Evolutionary conservation across 2,888 invertebrate genomes (phyloP).

Genomic region (Siphlonurus alternatus): DNA sequence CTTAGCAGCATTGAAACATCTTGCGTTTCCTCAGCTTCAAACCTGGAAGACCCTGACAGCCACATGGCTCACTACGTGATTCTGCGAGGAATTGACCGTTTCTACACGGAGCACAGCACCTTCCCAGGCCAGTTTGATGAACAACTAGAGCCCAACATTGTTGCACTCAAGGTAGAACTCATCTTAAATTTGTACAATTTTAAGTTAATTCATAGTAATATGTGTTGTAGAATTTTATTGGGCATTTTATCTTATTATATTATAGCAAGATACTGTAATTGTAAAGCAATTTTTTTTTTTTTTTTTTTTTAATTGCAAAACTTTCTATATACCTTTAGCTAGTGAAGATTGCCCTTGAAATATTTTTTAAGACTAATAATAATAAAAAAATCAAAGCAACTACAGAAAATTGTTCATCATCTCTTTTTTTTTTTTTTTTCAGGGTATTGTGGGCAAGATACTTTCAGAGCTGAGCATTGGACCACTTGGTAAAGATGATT

Average conservation of each 20-base stretch:
- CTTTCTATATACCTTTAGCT: not conserved
- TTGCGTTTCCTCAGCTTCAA: conserved; percentile 42
- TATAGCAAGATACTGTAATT: not conserved
- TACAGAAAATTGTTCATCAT: too few relatives aligned
- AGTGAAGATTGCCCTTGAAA: not conserved
- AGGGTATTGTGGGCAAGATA: conserved; percentile 44
- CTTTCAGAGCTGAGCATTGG: conserved; percentile 74
- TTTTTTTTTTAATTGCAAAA: too few relatives aligned
- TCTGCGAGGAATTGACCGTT: conserved; percentile 78
- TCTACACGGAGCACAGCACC: conserved; percentile 70
- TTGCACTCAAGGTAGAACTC: conserved; percentile 54
- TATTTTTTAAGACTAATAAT: too few relatives aligned
- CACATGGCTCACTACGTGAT: conserved; percentile 82
- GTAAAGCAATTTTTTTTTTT: too few relatives aligned
- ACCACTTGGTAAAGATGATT: conserved; percentile 69
- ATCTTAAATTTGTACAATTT: not conserved
- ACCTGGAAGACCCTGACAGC: conserved; percentile 67
- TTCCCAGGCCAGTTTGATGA: conserved; percentile 77
- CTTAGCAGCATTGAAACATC: too few relatives aligned
- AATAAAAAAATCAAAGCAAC: too few relatives aligned
- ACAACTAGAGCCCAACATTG: conserved; percentile 78
- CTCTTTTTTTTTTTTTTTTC: conserved; percentile 11
- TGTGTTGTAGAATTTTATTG: not conserved
- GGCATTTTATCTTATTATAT: not conserved
- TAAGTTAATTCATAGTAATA: not conserved